Evolutionary conservation across 1,140 invertebrate species (phyloP), one percentile per base, ranked within the genome.

Genomic region (Camponotus pennsylvanicus): DNA sequence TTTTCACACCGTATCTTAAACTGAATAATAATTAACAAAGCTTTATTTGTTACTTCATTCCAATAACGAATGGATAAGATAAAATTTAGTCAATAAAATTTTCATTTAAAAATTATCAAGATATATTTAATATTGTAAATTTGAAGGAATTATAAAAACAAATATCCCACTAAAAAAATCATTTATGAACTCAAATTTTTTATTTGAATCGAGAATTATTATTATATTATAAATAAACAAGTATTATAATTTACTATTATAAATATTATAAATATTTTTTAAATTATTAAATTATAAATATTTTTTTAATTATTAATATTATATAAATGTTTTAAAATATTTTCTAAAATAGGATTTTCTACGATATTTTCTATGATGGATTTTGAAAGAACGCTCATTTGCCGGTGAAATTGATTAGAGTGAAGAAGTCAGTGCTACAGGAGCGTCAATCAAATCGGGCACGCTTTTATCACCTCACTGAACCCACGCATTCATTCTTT

Each of bases 401-500:
- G 27, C n/a, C 52, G 80, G 70, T 85, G 21, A 90, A 85, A 89
- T 90, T 87, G 77, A 90, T 90, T 90, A 78, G 21, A 64, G 76
- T 89, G 85, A 64, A 61, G 88, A 90, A 90, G 86, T 79, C 40
- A 59, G 42, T 42, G 27, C 57, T 70, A 55, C 9, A 57, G 57
- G 34, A 52, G 15, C 76, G 70, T 85, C 86, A 76, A 89, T 85
- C 79, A 85, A 89, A 64, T 15, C 42, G 2, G 11, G 52, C 34
- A 8, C 42, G 13, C 71, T 88, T 90, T 90, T 90, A 90, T 87
- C 86, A 82, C 64, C 70, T 73, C 34, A 70, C 32, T 11, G 59
- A 80, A 78, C 86, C 89, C 86, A 90, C 88, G 34, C 76, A 71
- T 78, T 84, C 37, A 6, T 59, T 66, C 27, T 27, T 52, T 69